Conservation (phyloP, 2,113 vertebrate species). For the Melozone crissalis region DNA sequence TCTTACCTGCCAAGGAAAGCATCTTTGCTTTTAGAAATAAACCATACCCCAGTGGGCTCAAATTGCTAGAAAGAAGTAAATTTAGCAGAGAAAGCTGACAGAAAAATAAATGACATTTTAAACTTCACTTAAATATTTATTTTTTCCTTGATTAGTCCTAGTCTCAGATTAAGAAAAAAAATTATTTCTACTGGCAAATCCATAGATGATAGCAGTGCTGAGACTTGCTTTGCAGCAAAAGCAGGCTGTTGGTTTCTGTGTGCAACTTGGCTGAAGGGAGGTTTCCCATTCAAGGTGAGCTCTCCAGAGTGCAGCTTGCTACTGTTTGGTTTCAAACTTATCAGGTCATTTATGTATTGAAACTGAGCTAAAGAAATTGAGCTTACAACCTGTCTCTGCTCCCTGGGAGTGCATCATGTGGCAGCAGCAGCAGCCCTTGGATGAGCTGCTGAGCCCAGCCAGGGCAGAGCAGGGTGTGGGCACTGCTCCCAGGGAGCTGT, state of each 20-base stretch:
- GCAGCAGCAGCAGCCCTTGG: rapidly evolving
- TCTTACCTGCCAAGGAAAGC: background rate
- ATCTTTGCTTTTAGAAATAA: background rate
- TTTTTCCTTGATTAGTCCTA: background rate
- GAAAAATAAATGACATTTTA: background rate
- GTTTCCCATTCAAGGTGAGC: background rate
- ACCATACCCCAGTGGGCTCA: rapidly evolving
- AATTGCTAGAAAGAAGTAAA: background rate
- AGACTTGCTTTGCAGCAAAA: background rate
- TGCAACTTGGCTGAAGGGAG: background rate
- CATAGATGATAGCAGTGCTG: background rate
- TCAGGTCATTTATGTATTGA: background rate
- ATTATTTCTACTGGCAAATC: background rate
- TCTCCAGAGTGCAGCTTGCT: background rate
- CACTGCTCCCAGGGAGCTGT: background rate
- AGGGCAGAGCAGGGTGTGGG: rapidly evolving
- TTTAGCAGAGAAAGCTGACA: background rate
- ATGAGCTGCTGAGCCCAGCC: rapidly evolving
- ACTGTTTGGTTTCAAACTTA: rapidly evolving
- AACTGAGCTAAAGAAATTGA: background rate
- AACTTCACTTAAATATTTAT: background rate
- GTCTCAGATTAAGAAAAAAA: background rate
- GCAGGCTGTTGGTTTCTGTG: background rate
- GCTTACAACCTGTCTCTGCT: background rate
- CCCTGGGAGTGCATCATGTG: background rate